phyloP scores from a whole-genome alignment of 1,140 invertebrate genomes.

The Apis dorsata region DNA sequence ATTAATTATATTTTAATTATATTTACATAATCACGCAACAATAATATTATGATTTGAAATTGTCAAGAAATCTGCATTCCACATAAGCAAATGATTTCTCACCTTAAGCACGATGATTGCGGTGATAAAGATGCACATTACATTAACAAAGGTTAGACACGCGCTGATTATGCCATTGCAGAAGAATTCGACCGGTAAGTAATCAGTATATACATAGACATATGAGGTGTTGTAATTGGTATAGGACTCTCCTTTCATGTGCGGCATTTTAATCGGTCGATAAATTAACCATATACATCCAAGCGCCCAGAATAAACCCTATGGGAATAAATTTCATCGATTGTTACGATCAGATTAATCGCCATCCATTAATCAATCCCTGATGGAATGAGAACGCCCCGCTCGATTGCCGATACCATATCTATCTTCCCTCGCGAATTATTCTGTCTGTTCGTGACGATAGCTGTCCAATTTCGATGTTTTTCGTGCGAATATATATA shows the following conservation, averaged over 20 bases:
- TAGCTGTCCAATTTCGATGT: slow-evolving; percentile 5
- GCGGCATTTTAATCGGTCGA: slow-evolving; percentile 84
- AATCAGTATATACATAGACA: slow-evolving; percentile 84
- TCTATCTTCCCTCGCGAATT: slow-evolving; percentile 5
- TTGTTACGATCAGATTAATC: slow-evolving; percentile 7
- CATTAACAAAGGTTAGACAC: slow-evolving; percentile 90
- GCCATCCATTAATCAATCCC: slow-evolving; percentile 7
- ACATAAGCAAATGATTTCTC: slow-evolving; percentile 24
- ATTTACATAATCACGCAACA: slow-evolving; percentile 22
- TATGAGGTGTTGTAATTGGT: slow-evolving; percentile 82
- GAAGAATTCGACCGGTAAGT: slow-evolving; percentile 87
- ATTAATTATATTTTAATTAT: slow-evolving; percentile 26
- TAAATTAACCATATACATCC: slow-evolving; percentile 87
- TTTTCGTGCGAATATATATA: background rate
- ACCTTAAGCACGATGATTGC: slow-evolving; percentile 90
- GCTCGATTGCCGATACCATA: background rate
- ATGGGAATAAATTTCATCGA: slow-evolving; percentile 45
- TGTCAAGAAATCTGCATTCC: slow-evolving; percentile 1
- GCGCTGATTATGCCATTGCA: slow-evolving; percentile 90
- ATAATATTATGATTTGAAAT: background rate
- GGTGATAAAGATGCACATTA: slow-evolving; percentile 91
- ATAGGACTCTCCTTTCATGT: slow-evolving; percentile 85
- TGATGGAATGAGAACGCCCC: background rate
- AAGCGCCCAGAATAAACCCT: slow-evolving; percentile 90
- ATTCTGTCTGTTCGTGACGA: background rate